Base-by-base conservation (phyloP, 2,113 vertebrate genomes). In the Oryzias woworae region DNA sequence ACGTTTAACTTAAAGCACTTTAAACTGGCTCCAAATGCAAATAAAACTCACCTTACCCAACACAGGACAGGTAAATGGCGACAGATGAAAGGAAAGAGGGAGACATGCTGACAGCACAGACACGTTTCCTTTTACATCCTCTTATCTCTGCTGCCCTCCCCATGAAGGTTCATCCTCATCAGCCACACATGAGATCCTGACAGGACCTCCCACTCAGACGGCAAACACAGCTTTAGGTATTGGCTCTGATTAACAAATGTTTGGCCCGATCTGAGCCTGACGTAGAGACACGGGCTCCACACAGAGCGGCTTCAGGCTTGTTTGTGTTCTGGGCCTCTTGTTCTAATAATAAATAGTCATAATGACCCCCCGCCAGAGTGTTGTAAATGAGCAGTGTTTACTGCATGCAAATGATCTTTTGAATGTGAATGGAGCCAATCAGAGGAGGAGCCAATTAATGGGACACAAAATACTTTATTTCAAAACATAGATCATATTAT, bases 401-500 rank as follows among this genome's bases (percentile, higher is more conserved):
- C 51, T 58, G 62, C 68, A 72, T 80, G 53, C 53, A 69, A 80
- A 79, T 77, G 77, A 16, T 14, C 20, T 61, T 53, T 71, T 75
- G 79, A 77, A 81, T 85, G 68, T 77, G 70, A 85, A 80, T 58
- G 55, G 61, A 43, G 26, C 48, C 36, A 36, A 45, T 18, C 59
- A 46, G 63, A 64, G 46, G 31, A 16, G 36, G 22, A 24, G 36
- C 0, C 12, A 36, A 14, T 50, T 58, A 53, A 54, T 47, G 63
- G 80, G 67, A 80, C 77, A 78, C 75, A 85, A 88, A 89, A 89
- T 88, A 86, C 65, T 92, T 92, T 85, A 87, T 90, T 88, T 83
- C 54, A 55, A 71, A 81, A 82, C 81, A 87, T 83, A 87, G 79
- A 83, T 65, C 80, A 65, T 86, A 73, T 73, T 86, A 89, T 91